Evolutionary conservation across 2,888 invertebrate species (phyloP), one percentile per base, ranked within the genome.

Genomic region (Rosalia funebris): DNA sequence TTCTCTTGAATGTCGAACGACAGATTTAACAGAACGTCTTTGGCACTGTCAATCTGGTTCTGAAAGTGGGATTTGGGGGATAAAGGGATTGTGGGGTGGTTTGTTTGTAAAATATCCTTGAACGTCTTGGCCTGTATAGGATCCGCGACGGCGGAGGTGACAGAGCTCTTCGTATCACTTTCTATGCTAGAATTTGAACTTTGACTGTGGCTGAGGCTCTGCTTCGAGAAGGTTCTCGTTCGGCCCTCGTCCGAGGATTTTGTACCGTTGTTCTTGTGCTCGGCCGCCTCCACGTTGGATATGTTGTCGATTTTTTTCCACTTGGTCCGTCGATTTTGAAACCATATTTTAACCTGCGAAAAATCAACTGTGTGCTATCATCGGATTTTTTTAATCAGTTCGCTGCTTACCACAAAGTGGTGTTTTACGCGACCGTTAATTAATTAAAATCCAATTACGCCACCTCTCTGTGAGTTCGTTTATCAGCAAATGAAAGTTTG

Each of bases 231-330:
- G 5, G 67, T 72, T 45, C 75, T 64, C n/a, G 65, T 70, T 3
- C 55, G 62, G 47, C 68, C 62, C 4, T 70, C 68, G 11, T 71
- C 71, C 31, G 77, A 76, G 45, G 76, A 75, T 20, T 74, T 70
- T 11, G 73, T 65, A 5, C 72, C 75, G 66, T 83, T 83, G 68
- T 83, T 89, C 76, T 92, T 92, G 77, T 92, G 87, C 76, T 93
- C 95, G 0, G 93, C 92, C 1, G 92, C 92, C 80, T 95, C 95
- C 12, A 93, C 91, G 79, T 92, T 94, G 62, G 91, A 89, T 55
- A 95, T 90, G 83, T 95, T 95, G 82, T 96, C 96, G 80, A 95
- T 95, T 81, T 96, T 96, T 84, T 96, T 96, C 90, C 90, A 90
- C 75, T 90, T 90, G 15, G 90, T 90, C 57, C 90, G 83, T 81